These are phyloP conservation scores for Anthophora plumipes DNA, from an alignment of 2,888 invertebrate species.

Conservation along the genomic window DNA sequence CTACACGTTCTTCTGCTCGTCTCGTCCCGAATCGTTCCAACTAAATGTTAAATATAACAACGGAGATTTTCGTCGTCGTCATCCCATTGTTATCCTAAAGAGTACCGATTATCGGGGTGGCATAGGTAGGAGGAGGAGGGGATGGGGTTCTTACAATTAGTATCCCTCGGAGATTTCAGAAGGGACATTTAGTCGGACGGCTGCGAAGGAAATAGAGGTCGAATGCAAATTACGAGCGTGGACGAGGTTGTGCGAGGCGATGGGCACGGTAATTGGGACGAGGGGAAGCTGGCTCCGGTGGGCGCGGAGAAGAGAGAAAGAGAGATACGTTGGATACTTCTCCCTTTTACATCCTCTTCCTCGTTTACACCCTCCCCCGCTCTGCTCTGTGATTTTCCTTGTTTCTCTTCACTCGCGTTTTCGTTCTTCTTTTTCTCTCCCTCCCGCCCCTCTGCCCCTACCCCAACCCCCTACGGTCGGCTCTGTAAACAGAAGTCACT, in stretches of 20 bases:
- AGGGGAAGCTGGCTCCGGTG: slow-evolving; percentile 63
- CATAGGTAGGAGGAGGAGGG: too few relatives aligned
- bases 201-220: slow-evolving; percentile 71
- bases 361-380: slow-evolving; percentile 30
- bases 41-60: background rate
- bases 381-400: slow-evolving; percentile 23
- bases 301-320: slow-evolving; percentile 48
- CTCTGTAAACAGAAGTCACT: slow-evolving; percentile 60
- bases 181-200: slow-evolving; percentile 32
- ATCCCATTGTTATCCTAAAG: too few relatives aligned
- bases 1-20: background rate
- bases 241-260: slow-evolving; percentile 61
- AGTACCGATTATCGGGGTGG: too few relatives aligned
- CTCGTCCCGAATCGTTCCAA: background rate
- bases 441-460: slow-evolving; percentile 3
- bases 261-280: slow-evolving; percentile 73
- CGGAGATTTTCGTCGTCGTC: background rate
- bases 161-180: background rate
- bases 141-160: background rate
- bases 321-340: slow-evolving; percentile 59
- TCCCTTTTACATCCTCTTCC: slow-evolving; percentile 47
- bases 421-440: slow-evolving; percentile 15
- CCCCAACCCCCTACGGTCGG: background rate
- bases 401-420: slow-evolving; percentile 27
- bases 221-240: slow-evolving; percentile 71